Evolutionary conservation across 2,113 vertebrate species (phyloP).

Genomic region (Miniopterus natalensis): DNA sequence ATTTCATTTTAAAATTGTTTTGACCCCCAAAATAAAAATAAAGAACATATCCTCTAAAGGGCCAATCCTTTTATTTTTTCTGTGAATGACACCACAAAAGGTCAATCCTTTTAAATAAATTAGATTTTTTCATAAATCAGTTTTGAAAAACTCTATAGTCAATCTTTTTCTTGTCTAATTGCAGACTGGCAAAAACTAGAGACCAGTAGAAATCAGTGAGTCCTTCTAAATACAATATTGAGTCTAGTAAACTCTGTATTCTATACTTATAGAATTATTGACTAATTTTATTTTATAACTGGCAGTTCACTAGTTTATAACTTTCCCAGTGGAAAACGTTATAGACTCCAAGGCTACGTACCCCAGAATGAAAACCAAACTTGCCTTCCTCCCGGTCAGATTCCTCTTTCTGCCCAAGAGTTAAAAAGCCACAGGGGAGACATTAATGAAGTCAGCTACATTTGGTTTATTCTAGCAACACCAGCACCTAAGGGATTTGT

Average conservation of each 20-base stretch:
- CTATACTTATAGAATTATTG: neutral
- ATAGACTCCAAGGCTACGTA: neutral
- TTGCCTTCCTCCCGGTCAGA: neutral
- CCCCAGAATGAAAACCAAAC: constrained; percentile 2
- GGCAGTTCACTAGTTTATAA: constrained; percentile 15
- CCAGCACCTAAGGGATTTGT: constrained; percentile 39
- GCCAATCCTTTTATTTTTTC: neutral
- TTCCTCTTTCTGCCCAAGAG: constrained; percentile 2
- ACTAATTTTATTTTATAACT: neutral
- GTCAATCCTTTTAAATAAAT: neutral
- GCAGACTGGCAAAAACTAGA: constrained; percentile 27
- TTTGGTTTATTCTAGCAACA: constrained; percentile 22
- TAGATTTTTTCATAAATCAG: neutral
- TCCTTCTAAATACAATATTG: neutral
- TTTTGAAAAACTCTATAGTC: neutral
- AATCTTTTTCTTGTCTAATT: constrained; percentile 26
- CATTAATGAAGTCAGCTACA: constrained; percentile 45
- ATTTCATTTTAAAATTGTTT: neutral
- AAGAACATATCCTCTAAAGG: neutral
- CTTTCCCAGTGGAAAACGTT: neutral
- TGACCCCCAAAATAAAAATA: neutral
- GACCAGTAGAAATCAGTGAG: neutral
- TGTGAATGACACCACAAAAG: neutral
- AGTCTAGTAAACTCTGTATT: constrained; percentile 14
- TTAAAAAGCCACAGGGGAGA: neutral